These are phyloP conservation scores for Rhagologus leucostigma DNA, from an alignment of 2,113 vertebrate genomes.

Conservation along the genomic window DNA sequence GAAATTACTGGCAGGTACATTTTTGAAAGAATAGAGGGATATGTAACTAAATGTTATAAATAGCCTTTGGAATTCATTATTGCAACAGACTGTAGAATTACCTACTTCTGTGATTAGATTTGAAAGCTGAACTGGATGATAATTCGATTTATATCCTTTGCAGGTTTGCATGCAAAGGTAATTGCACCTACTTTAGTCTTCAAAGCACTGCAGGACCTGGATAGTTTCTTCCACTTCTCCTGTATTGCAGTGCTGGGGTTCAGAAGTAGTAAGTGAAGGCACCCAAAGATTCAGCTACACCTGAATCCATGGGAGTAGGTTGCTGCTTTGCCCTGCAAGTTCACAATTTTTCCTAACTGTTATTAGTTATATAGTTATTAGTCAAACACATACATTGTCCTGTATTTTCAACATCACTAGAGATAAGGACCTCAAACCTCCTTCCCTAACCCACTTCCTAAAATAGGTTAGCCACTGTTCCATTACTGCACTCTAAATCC, in stretches of 20 bases:
- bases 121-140: not conserved
- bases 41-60: not conserved
- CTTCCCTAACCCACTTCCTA: conserved; percentile 11
- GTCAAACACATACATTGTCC: not conserved
- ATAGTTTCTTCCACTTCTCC: not conserved
- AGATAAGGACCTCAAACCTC: not conserved
- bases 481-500: not conserved
- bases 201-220: not conserved
- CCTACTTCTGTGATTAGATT: not conserved
- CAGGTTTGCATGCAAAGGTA: not conserved
- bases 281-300: not conserved
- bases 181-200: not conserved
- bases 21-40: not conserved
- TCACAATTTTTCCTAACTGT: not conserved
- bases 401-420: not conserved
- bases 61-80: not conserved
- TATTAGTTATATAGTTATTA: too few species aligned
- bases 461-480: not conserved
- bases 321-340: not conserved
- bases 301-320: not conserved
- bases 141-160: not conserved
- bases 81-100: not conserved
- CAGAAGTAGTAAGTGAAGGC: not conserved
- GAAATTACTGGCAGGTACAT: not conserved
- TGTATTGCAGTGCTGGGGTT: not conserved